These are phyloP conservation scores for Monoplex corrugatus DNA, from an alignment of 2,888 invertebrate genomes.

Conservation along the genomic window DNA sequence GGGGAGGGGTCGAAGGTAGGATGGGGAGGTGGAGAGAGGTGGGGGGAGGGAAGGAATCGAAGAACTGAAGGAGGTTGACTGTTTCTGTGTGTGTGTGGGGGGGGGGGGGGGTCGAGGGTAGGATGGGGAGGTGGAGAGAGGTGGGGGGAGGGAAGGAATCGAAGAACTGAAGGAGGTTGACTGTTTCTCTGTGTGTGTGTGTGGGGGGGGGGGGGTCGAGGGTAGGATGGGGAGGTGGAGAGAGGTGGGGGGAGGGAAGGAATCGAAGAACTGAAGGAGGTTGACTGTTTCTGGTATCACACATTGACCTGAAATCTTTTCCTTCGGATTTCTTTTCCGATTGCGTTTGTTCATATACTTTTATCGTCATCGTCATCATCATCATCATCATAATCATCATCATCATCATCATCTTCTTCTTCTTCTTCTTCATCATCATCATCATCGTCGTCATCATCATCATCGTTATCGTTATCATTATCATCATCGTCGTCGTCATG, in stretches of 20 bases:
- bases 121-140: too few species aligned
- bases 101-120: too few species aligned
- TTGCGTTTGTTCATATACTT: neutral
- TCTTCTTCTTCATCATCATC: constrained; percentile 7
- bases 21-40: neutral
- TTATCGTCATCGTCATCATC: neutral
- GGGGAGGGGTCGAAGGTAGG: too few species aligned
- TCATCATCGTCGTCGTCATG: neutral
- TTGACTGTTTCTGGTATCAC: neutral
- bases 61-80: too few species aligned
- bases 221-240: neutral
- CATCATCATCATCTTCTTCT: constrained; percentile 45
- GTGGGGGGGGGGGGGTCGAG: too few species aligned
- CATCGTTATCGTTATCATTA: neutral
- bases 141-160: too few species aligned
- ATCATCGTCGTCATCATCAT: neutral
- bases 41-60: too few species aligned
- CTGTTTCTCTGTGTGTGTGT: too few species aligned
- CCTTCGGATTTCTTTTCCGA: neutral
- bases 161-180: too few species aligned
- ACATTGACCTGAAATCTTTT: too few species aligned
- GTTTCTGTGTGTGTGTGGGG: too few species aligned
- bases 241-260: neutral
- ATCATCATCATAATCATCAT: constrained; percentile 42
- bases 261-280: neutral